Base-by-base conservation (phyloP, 2,888 invertebrate species). In the Diloba caeruleocephala region DNA sequence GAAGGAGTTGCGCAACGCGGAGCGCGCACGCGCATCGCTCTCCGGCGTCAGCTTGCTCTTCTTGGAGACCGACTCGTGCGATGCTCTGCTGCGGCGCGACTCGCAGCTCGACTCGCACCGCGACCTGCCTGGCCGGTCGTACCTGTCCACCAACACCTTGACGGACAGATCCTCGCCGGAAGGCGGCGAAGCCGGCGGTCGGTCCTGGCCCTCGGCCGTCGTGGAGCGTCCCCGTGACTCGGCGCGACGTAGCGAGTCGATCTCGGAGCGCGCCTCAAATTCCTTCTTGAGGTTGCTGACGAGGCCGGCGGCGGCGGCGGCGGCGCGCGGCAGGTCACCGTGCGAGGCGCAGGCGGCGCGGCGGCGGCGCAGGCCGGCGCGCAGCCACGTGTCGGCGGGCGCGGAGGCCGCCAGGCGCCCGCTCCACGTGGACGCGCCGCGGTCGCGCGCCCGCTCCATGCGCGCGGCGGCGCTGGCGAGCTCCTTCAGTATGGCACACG, bases 201-300 rank as follows among this genome's bases (percentile, higher is more conserved):
- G 89, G 64, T 82, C 80, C 62, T 68, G 52, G 28, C 54, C 51
- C 17, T 64, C 71, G 8, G 58, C 34, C 33, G 59, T 51, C 25
- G 63, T 50, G 44, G 72, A 70, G 36, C 80, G 78, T n/a, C 62
- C 51, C n/a, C 81, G 79, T 42, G 78, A 49, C 41, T 63, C 72
- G 38, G 67, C 44, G 29, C 81, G 79, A 26, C 78, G 79, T 46
- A 59, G 71, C 45, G 78, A 42, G 51, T 81, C 84, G 26, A 61
- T 66, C 76, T 85, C 87, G 36, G 85, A 85, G 52, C 87, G 89
- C 42, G 98, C 97, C 92, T 98, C 98, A 85, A 98, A 98, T 85
- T 97, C 98, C 84, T 96, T 96, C 87, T 97, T 97, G 71, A 98
- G 95, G 94, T 96, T 97, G 93, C 96, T 96, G 70, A 98, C 98